Base-by-base conservation (phyloP, 2,888 invertebrate species). In the Tiphia femorata region DNA sequence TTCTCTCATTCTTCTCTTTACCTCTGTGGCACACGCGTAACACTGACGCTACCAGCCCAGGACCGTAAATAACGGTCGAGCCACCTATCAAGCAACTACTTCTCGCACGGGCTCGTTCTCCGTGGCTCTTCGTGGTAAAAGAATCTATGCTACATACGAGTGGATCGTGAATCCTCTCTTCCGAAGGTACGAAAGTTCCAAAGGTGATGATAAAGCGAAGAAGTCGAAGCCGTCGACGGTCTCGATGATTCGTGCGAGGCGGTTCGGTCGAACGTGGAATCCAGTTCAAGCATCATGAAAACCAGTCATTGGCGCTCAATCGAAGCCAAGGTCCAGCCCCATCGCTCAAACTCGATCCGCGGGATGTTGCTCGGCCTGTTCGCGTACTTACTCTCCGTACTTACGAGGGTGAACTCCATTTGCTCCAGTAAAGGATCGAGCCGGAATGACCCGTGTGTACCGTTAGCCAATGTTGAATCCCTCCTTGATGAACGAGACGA, bases 301-400 rank as follows among this genome's bases (percentile, higher is more conserved):
- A 70, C 70, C 70, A 70, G 70, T 67, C 70, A 49, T 70, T 69
- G 70, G 57, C 70, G 62, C 62, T 65, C 56, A 70, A 62, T 67
- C 57, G 55, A 67, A 70, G 64, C 70, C 67, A 70, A 70, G 67
- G 64, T 70, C 70, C 62, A 67, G 70, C 55, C 53, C 59, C 70
- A 70, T 70, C 64, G 67, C 70, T 70, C 64, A 67, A 70, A 70
- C 70, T 64, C 58, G 70, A 70, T 64, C 51, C 67, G 50, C 27
- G 37, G 43, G 48, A 55, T 43, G 51, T 53, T 37, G 27, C 16
- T 33, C 16, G 33, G 37, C 20, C 10, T n/a, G n/a, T 38, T 43
- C 33, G 49, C 21, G 37, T 55, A 30, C 25, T 33, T 46, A n/a
- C n/a, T n/a, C n/a, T n/a, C n/a, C n/a, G n/a, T n/a, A n/a, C n/a